Evolutionary conservation across 2,113 vertebrate species (phyloP).

Genomic region (Hydrochoerus hydrochaeris): DNA sequence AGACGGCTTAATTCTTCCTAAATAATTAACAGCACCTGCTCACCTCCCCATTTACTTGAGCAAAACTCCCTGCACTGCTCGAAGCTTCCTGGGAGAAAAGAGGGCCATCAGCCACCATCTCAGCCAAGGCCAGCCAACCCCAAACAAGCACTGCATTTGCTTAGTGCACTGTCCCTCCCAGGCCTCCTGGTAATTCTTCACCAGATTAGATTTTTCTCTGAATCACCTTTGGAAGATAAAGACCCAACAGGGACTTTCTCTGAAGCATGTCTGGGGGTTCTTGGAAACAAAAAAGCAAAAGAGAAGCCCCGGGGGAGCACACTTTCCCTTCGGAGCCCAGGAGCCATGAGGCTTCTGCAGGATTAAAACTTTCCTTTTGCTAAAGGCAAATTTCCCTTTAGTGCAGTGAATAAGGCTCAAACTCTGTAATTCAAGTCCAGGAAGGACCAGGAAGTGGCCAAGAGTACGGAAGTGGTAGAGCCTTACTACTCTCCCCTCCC

Average conservation of each 20-base stretch:
- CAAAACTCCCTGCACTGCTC: neutral
- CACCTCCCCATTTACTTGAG: neutral
- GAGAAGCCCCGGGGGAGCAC: neutral
- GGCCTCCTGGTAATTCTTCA: neutral
- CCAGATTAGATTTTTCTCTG: slow-evolving; percentile 14
- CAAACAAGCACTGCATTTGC: neutral
- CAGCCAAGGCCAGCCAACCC: neutral
- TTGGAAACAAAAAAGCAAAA: neutral
- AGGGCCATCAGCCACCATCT: neutral
- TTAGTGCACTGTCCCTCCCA: neutral
- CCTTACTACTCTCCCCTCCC: neutral
- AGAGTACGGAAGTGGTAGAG: neutral
- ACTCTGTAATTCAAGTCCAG: neutral
- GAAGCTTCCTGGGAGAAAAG: neutral
- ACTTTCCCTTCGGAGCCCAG: neutral
- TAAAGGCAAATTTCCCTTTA: neutral
- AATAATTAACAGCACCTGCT: slow-evolving; percentile 73
- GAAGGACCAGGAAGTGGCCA: neutral
- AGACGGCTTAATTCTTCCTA: slow-evolving; percentile 65
- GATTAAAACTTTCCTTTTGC: neutral
- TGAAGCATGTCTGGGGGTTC: slow-evolving; percentile 1
- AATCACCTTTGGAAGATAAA: slow-evolving; percentile 32
- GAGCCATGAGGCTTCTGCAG: neutral
- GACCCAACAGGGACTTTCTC: neutral
- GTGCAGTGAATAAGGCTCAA: neutral